Base-by-base conservation (phyloP, 2,797 vertebrate genomes). In the Coilia nasus region DNA sequence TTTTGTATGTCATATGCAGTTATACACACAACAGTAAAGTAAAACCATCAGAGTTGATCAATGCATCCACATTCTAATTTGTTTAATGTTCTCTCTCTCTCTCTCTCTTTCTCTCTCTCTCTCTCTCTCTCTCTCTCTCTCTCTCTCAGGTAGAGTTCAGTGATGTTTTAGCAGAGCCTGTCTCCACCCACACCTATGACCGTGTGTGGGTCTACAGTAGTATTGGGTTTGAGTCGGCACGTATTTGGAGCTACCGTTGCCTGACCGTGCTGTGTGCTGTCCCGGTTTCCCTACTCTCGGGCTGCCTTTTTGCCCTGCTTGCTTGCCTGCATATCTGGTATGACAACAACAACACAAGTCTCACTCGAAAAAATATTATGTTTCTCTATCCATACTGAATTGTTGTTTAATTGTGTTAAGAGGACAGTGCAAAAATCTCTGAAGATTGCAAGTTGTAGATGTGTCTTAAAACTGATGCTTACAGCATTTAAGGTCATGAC, bases 251-350 rank as follows among this genome's bases (percentile, higher is more conserved):
- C 0, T 97, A 97, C 86, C 93, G 94, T 15, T 91, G 94, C 89
- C 93, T 97, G 64, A 94, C 95, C 0, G n/a, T 95, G 86, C 89
- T 97, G 60, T 93, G 94, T 0, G 95, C 95, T 0, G 91, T 96
- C 57, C 96, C 96, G 0, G 89, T 96, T 0, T 95, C 96, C 17
- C 87, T 96, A n/a, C 87, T 96, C 17, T 93, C 94, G 6, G 96
- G 96, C 15, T 82, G 95, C 25, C 90, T 95, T 10, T 91, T 97
- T 81, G 96, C 95, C 46, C 7, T 95, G 57, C 92, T 96, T 0
- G 93, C 95, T 88, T 95, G 94, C 85, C 85, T 96, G 35, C 95
- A 96, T 41, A 95, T 96, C 89, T 96, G 96, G 96, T 96, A 54
- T 3, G 14, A 90, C 89, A 62, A 19, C 46, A 21, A 41, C 44